Evolutionary conservation across 35 echinoderm and acorn worm genomes (phyloP).

Genomic region (Apostichopus japonicus): DNA sequence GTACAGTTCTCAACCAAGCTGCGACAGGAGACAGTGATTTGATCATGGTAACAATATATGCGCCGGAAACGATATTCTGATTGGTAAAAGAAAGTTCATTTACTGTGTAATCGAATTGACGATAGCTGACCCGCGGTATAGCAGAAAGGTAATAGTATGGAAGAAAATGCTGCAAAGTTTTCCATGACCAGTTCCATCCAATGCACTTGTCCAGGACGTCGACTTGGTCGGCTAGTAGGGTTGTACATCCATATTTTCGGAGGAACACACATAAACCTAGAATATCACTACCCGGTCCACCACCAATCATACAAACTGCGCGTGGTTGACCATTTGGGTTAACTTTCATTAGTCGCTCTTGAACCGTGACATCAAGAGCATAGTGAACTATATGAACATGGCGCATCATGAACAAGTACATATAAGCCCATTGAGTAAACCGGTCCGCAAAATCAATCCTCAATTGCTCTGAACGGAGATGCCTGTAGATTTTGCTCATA

Average conservation of each 20-base stretch:
- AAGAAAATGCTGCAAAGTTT: neutral
- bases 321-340: neutral
- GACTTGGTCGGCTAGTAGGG: neutral
- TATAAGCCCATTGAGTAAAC: conserved; percentile 37
- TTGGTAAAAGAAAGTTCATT: neutral
- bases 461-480: neutral
- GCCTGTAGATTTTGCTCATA: neutral
- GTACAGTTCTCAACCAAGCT: conserved; percentile 17
- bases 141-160: neutral
- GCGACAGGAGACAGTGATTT: conserved; percentile 29
- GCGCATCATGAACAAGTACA: conserved; percentile 46
- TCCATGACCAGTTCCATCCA: neutral
- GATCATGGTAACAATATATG: conserved; percentile 35
- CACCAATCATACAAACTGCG: conserved; percentile 23
- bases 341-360: neutral
- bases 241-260: conserved; percentile 5
- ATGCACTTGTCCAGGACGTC: conserved; percentile 25
- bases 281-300: conserved; percentile 49
- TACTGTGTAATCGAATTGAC: conserved; percentile 1
- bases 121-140: neutral
- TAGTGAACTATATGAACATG: conserved; percentile 44
- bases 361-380: neutral
- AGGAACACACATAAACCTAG: conserved; percentile 8
- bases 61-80: neutral
- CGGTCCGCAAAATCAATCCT: neutral